Conservation (phyloP, 2,888 invertebrate species). For the Dermolepida albohirtum region DNA sequence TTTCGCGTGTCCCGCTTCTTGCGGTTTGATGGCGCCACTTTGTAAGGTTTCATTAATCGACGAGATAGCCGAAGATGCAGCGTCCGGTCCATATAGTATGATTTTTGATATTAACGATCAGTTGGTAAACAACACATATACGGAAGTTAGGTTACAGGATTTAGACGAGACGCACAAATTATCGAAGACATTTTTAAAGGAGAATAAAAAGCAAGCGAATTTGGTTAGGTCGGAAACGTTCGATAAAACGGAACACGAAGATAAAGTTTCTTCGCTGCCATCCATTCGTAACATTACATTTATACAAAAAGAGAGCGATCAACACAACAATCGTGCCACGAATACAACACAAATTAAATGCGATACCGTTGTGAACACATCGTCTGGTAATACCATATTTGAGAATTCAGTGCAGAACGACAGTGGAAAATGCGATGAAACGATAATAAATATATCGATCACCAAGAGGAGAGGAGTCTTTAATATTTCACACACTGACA, state of each 20-base stretch:
- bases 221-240: constrained; percentile 43
- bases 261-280: background rate
- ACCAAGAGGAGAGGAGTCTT: constrained; percentile 34
- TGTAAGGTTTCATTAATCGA: constrained; percentile 65
- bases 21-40: constrained; percentile 74
- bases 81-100: constrained; percentile 73
- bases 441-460: constrained; percentile 39
- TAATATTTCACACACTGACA: constrained; percentile 33
- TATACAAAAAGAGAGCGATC: constrained; percentile 4
- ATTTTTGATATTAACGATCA: constrained; percentile 67
- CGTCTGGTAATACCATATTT: background rate
- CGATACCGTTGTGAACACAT: constrained; percentile 39
- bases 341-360: constrained; percentile 41
- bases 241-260: constrained; percentile 36
- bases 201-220: constrained; percentile 54
- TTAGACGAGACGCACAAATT: background rate
- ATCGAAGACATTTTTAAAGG: constrained; percentile 16
- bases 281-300: constrained; percentile 19
- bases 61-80: constrained; percentile 60
- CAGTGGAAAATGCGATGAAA: constrained; percentile 25
- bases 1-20: constrained; percentile 70
- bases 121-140: constrained; percentile 36
- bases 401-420: constrained; percentile 4
- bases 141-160: constrained; percentile 15
- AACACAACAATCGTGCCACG: constrained; percentile 8